Conservation (phyloP, 2,113 vertebrate genomes). For the Setophaga coronata region DNA sequence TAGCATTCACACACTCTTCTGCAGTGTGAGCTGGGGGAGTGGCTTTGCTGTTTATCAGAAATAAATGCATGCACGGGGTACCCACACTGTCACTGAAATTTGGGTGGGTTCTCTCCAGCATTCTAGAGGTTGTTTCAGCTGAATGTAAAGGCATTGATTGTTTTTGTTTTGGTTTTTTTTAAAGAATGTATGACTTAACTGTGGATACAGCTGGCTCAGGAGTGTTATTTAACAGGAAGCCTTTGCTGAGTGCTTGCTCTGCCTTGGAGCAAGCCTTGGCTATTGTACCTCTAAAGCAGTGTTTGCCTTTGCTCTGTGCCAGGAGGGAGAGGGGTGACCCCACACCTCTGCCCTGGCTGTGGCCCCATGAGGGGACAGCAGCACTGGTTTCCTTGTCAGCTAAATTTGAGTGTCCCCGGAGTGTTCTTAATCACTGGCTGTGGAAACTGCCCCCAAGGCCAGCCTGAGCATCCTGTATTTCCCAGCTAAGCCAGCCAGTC, state of each 20-base stretch:
- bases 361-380: neutral
- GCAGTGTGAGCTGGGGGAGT: constrained; percentile 40
- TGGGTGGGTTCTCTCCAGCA: neutral
- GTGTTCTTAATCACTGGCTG: neutral
- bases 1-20: constrained; percentile 25
- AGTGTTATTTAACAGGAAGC: neutral
- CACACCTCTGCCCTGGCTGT: neutral
- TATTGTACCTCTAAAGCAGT: neutral
- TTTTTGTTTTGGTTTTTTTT: neutral
- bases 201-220: neutral
- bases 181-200: neutral
- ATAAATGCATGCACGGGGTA: neutral
- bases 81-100: neutral
- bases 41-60: constrained; percentile 32
- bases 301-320: neutral
- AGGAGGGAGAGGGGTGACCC: neutral
- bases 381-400: neutral
- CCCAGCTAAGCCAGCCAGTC: neutral
- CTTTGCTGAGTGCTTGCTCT: neutral
- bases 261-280: neutral
- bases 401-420: neutral
- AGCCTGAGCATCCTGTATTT: neutral
- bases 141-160: neutral
- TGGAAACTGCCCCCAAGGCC: neutral
- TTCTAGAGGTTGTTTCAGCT: neutral